These are phyloP conservation scores for Drosophila bocki DNA, from an alignment of 1,140 invertebrate species.

Conservation along the genomic window DNA sequence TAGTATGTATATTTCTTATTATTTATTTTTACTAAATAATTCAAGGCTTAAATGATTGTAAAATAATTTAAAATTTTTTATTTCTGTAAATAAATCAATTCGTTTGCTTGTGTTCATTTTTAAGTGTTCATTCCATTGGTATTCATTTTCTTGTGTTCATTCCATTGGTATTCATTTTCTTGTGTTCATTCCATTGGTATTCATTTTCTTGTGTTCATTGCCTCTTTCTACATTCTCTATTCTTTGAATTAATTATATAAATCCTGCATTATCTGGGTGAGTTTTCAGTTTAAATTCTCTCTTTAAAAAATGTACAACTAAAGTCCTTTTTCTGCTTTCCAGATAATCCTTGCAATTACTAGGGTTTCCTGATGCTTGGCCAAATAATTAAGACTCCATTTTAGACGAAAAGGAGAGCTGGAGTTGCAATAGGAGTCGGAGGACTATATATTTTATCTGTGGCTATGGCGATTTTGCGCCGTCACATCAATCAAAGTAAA, in stretches of 20 bases:
- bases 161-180: too few relatives aligned
- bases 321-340: background rate
- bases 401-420: constrained; percentile 13
- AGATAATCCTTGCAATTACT: constrained; percentile 12
- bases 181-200: too few relatives aligned
- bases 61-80: too few relatives aligned
- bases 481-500: constrained; percentile 79
- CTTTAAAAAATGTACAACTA: background rate
- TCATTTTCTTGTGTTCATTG: too few relatives aligned
- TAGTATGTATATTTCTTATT: background rate
- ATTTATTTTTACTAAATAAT: background rate
- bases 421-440: background rate
- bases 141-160: too few relatives aligned
- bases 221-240: too few relatives aligned
- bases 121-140: too few relatives aligned
- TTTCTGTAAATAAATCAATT: background rate
- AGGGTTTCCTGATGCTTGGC: constrained; percentile 1
- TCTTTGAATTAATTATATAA: too few relatives aligned
- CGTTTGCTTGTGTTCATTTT: too few relatives aligned
- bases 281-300: background rate
- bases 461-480: constrained; percentile 74
- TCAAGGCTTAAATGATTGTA: background rate
- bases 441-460: constrained; percentile 68
- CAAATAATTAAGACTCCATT: constrained; percentile 34
- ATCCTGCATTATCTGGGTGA: too few relatives aligned